Base-by-base conservation (phyloP, 2,797 vertebrate genomes). In the Chrosomus eos region DNA sequence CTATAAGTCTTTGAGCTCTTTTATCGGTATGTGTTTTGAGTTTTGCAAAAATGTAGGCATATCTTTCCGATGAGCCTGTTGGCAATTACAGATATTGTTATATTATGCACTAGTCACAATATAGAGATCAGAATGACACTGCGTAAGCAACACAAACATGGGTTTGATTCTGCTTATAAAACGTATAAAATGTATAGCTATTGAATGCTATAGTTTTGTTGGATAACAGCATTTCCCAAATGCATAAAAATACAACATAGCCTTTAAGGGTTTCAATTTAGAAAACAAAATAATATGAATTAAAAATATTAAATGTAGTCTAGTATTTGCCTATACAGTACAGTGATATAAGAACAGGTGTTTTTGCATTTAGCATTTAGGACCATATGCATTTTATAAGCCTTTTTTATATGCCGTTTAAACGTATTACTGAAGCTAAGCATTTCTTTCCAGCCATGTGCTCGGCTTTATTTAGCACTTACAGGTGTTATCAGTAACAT, bases 401-500 rank as follows among this genome's bases (percentile, higher is more conserved):
- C 33, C 16, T 40, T 76, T 83, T 53, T 43, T 67, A 83, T 66
- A 48, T n/a, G 43, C 1, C 43, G 66, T 64, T 62, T 38, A 51
- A 75, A 66, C 9, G 38, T 53, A 75, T 66, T 66, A 40, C 31
- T 40, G 43, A 67, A 75, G 23, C 31, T 33, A 75, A 66, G 31
- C 6, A 0, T 83, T 83, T 64, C 5, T 53, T 75, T 83, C n/a
- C 28, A 66, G 43, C 43, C 60, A 83, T 38, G n/a, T 40, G 81
- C 10, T 36, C 28, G 67, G 18, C 36, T 75, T 67, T 53, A 83
- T 83, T 83, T 75, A 66, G 23, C 31, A 66, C 18, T 38, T 31
- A 83, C 81, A 83, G 48, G 33, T 83, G 72, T 28, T 26, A 38
- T 67, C 31, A 53, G 40, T 51, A 74, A 64, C 53, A 82, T 72